Conservation (phyloP, 2,113 vertebrate genomes). For the Blennius ocellaris region DNA sequence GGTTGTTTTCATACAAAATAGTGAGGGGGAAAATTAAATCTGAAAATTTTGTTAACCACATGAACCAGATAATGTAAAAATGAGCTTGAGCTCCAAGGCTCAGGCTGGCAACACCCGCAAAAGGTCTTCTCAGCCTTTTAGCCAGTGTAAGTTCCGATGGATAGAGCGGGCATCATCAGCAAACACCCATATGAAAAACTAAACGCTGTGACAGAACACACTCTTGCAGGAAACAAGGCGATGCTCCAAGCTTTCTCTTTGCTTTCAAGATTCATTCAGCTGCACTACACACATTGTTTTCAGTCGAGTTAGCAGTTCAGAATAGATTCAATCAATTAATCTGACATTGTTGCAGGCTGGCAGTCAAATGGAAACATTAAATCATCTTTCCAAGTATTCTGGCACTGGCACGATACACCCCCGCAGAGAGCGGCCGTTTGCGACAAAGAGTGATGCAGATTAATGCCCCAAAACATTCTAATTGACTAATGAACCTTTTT, state of each 20-base stretch:
- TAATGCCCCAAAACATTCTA: slow-evolving; percentile 66
- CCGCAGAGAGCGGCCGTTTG: slow-evolving; percentile 55
- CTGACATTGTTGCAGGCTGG: slow-evolving; percentile 68
- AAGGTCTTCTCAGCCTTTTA: slow-evolving; percentile 37
- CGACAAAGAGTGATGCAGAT: slow-evolving; percentile 61
- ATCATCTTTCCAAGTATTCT: slow-evolving; percentile 74
- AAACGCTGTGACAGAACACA: slow-evolving; percentile 62
- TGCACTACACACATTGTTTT: slow-evolving; percentile 75
- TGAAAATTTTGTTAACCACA: neutral
- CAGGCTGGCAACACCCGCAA: slow-evolving; percentile 47
- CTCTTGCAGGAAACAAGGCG: slow-evolving; percentile 52
- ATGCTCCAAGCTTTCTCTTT: slow-evolving; percentile 63
- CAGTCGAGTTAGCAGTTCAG: slow-evolving; percentile 74
- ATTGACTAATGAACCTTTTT: slow-evolving; percentile 76
- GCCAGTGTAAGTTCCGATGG: slow-evolving; percentile 26
- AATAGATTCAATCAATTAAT: slow-evolving; percentile 80
- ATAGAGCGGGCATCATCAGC: slow-evolving; percentile 31
- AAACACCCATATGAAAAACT: slow-evolving; percentile 44
- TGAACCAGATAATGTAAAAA: slow-evolving; percentile 5
- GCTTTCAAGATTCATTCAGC: slow-evolving; percentile 68
- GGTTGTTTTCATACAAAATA: too few relatives aligned
- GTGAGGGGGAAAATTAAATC: neutral
- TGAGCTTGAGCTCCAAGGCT: slow-evolving; percentile 18
- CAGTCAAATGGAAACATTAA: slow-evolving; percentile 80
- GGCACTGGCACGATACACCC: slow-evolving; percentile 60